Percentiles rank a stretch among this genome's conserved stretches.
Evolutionary conservation across 2,888 invertebrate genomes (phyloP).

Genomic region (Agelastica alni): DNA sequence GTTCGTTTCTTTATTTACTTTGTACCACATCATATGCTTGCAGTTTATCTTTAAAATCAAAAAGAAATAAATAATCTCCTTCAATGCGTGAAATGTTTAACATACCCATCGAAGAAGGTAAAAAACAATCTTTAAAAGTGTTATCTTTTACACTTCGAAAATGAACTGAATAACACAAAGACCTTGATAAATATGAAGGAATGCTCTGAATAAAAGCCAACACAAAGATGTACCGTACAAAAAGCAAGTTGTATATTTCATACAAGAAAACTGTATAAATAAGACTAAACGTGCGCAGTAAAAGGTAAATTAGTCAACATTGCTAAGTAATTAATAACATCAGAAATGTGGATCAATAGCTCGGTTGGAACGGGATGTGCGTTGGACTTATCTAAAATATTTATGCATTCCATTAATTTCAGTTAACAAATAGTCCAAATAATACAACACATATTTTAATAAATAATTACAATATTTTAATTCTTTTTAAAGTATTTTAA

Average conservation of each 20-base stretch:
- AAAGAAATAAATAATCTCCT: too few species aligned
- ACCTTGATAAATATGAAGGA: conserved; percentile 30
- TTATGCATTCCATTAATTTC: too few species aligned
- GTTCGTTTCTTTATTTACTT: too few species aligned
- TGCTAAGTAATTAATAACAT: conserved; percentile 38
- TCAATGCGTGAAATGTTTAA: neutral
- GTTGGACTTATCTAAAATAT: too few species aligned
- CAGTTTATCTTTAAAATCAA: too few species aligned
- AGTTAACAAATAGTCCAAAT: too few species aligned
- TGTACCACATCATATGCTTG: too few species aligned
- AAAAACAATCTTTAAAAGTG: conserved; percentile 16
- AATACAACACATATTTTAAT: too few species aligned
- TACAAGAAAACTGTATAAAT: conserved; percentile 33
- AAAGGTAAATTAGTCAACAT: conserved; percentile 41
- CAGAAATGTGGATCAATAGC: conserved; percentile 27
- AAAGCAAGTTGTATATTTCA: conserved; percentile 33
- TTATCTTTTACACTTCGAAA: conserved; percentile 21
- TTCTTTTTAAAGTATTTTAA: too few species aligned
- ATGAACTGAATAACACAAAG: conserved; percentile 24
- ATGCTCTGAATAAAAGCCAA: conserved; percentile 34
- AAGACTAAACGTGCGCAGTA: too few species aligned
- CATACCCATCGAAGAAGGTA: neutral
- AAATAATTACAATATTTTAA: too few species aligned
- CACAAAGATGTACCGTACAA: conserved; percentile 25
- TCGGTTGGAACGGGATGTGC: too few species aligned